Evolutionary conservation across 2,797 vertebrate genomes (phyloP), one percentile per base, ranked within the genome.

Genomic region (Decapterus maruadsi): DNA sequence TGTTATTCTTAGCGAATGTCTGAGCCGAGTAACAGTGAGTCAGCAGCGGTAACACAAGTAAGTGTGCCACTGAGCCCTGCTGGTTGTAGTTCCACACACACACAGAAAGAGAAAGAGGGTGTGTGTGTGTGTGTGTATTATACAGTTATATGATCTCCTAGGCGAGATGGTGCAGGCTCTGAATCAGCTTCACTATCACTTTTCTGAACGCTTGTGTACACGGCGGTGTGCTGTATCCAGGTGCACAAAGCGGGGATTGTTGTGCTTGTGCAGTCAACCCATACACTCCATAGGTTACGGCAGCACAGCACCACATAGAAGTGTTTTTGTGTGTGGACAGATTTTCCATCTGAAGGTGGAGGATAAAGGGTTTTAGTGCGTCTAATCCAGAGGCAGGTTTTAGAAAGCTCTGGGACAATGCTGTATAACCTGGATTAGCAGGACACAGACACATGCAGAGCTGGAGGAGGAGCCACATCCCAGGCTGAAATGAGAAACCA

Each of bases 361-460:
- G 74, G 85, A 88, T 83, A 62, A 86, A 74, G 70, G 60, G 79
- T 70, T 84, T 92, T 77, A 73, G 60, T 36, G 48, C 0, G 55
- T 84, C 53, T 89, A 87, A 91, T 85, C 78, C 72, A 50, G 51
- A 68, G 22, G 51, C 53, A 62, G 82, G 84, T 72, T 83, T 64
- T 72, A 20, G 62, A 68, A 67, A 69, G 75, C 61, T 79, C 22
- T 5, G 20, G 43, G 74, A 65, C 22, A 26, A 65, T 7, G 38
- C 75, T 29, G 0, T 19, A 40, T 58, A 87, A 80, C 84, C 81
- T 73, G 81, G 85, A 89, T 92, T 90, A 88, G 46, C 65, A 64
- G 20, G 20, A 22, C 40, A 22, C 40, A 50, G 67, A 73, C n/a
- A 10, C 68, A 71, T 4, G 22, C 19, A 3, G n/a, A 38, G 72